Base-by-base conservation (phyloP, 2,797 vertebrate genomes). In the Hemibagrus guttatus region DNA sequence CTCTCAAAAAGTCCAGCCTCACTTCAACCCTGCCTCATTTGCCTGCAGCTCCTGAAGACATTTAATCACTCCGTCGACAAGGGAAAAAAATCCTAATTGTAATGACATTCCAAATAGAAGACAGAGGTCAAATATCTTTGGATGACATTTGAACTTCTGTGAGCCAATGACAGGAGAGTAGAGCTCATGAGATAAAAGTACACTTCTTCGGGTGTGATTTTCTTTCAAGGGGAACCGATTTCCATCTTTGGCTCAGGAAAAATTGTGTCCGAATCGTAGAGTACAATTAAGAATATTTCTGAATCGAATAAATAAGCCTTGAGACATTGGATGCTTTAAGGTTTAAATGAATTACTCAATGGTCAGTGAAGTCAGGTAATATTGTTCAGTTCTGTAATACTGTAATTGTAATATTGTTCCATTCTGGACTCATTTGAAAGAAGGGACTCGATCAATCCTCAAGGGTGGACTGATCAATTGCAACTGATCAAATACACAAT, bases 91-190 rank as follows among this genome's bases (percentile, higher is more conserved):
- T 42, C 66, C 63, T 84, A 85, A 88, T 81, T 82, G 75, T 83
- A 81, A 87, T 83, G 71, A 83, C 78, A 84, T 85, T 87, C 61
- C 69, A 82, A 87, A 87, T 64, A 82, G 64, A 84, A 85, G 68
- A 87, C 79, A 46, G 13, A 85, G 78, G 84, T 90, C 82, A 71
- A 86, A 87, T n/a, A 76, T 83, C 86, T 78, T 87, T 42, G 85
- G 85, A 85, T 85, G 81, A 85, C 83, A 72, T 59, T 59, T 63
- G 74, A 85, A 85, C 76, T 66, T 84, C 80, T 84, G 26, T 39
- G 78, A 80, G 21, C 1, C 35, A 1, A 23, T 69, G 76, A 59
- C 42, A 78, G 68, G 16, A 52, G 63, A 84, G 56, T 5, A 81
- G 56, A 80, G 61, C 58, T 56, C 61, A 49, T 58, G 59, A 39